A percentile compares a stretch with the other conserved stretches of the same genome.
Conservation (phyloP, 2,113 vertebrate species). For the Mustela lutreola region DNA sequence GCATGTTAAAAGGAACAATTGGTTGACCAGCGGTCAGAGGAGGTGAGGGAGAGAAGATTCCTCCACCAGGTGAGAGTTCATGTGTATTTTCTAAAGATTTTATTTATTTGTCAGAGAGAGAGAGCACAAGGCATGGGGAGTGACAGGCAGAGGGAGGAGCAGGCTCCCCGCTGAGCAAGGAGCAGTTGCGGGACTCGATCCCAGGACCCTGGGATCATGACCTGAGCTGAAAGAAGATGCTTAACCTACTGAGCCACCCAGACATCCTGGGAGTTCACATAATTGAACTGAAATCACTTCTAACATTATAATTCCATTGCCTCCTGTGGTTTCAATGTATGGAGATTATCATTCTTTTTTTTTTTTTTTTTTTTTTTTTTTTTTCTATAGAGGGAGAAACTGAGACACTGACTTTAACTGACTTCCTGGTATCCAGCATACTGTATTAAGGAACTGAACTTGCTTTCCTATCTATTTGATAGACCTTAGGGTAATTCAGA, state of each 20-base stretch:
- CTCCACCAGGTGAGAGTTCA: neutral
- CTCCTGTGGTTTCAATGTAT: neutral
- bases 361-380: neutral
- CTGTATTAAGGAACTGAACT: neutral
- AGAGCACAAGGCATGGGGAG: neutral
- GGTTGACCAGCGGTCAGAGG: neutral
- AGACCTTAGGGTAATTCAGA: neutral
- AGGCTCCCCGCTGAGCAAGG: neutral
- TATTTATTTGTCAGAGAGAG: neutral
- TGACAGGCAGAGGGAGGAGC: neutral
- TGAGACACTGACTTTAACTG: constrained; percentile 20
- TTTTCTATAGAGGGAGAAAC: neutral
- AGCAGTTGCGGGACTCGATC: neutral
- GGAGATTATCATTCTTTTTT: neutral
- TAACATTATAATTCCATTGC: neutral
- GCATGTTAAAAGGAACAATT: neutral
- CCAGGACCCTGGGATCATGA: neutral
- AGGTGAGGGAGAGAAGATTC: neutral
- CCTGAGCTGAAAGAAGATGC: neutral
- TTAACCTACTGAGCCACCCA: neutral
- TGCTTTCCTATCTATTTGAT: neutral
- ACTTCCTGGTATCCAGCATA: neutral
- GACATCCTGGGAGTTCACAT: neutral
- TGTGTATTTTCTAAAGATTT: neutral
- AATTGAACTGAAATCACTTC: constrained; percentile 20